Evolutionary conservation across 2,113 vertebrate genomes (phyloP), one percentile per base, ranked within the genome.

Genomic region (Brachirus orientalis): DNA sequence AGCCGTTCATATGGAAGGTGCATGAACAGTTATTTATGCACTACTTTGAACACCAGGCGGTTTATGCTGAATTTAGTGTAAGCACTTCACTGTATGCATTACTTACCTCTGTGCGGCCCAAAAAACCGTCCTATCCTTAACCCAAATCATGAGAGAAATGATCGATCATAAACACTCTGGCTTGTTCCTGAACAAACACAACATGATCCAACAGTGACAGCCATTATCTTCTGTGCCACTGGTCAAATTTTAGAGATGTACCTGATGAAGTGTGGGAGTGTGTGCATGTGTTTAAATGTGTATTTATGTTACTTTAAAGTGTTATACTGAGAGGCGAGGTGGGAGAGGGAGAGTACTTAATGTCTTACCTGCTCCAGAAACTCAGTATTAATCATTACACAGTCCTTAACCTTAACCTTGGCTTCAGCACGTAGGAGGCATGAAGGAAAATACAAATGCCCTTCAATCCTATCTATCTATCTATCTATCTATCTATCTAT

Each of bases 361-460:
- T 91, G 77, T 78, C 82, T 92, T 82, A 91, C 88, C 75, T 74
- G 77, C 41, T 69, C 48, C 68, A 78, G 68, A 86, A 88, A 75
- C 79, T 69, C 35, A 36, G 54, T 43, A 88, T 91, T 69, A 92
- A 91, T 90, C 77, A 92, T 91, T 92, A 82, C 40, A 81, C 14
- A 14, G 52, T 47, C 63, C 57, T 51, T 66, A 68, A 57, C 60
- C 59, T 65, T 61, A 64, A 79, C 77, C 80, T 77, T 78, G 52
- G 43, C 50, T 12, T 36, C 59, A 54, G 68, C 71, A 80, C 35
- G n/a, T 51, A 73, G 45, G 46, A 75, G 37, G 9, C 28, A 60
- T 66, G 8, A 61, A 72, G 50, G 65, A 36, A 37, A 63, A 62
- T 5, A 18, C 11, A 50, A 16, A 20, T 53, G 1, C 33, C 64